Conservation (phyloP, 2,888 invertebrate species). For the Noctua fimbriata region DNA sequence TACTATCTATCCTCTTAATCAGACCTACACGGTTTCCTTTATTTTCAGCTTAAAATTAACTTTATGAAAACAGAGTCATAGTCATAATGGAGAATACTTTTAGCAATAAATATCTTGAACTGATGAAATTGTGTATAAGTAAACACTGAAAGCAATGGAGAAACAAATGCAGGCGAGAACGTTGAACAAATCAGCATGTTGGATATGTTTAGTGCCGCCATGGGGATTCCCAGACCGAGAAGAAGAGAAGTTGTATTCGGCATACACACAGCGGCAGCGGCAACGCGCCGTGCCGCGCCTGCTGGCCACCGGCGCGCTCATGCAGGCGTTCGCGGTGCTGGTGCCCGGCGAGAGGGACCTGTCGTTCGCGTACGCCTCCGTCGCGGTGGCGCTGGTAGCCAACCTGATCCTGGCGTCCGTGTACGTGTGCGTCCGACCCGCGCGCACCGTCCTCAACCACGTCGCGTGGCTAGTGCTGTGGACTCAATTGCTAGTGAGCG, state of each 20-base stretch:
- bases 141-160: conserved; percentile 76
- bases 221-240: conserved; percentile 83
- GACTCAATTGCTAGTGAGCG: conserved; percentile 81
- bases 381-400: conserved; percentile 73
- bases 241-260: conserved; percentile 84
- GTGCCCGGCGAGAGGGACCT: conserved; percentile 85
- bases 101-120: conserved; percentile 45
- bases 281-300: conserved; percentile 84
- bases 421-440: conserved; percentile 74
- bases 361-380: conserved; percentile 77
- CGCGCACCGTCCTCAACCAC: conserved; percentile 91
- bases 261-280: conserved; percentile 84
- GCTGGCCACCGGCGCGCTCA: conserved; percentile 79
- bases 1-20: conserved; percentile 12
- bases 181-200: conserved; percentile 74
- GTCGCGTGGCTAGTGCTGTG: conserved; percentile 92
- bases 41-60: conserved; percentile 18
- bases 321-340: conserved; percentile 81
- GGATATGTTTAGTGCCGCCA: conserved; percentile 81
- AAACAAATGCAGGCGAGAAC: conserved; percentile 76
- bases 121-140: conserved; percentile 37
- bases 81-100: conserved; percentile 52
- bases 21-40: not conserved
- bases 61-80: conserved; percentile 40
- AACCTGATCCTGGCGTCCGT: conserved; percentile 76